Base-by-base conservation (phyloP, 2,888 invertebrate genomes). In the Baronia brevicornis region DNA sequence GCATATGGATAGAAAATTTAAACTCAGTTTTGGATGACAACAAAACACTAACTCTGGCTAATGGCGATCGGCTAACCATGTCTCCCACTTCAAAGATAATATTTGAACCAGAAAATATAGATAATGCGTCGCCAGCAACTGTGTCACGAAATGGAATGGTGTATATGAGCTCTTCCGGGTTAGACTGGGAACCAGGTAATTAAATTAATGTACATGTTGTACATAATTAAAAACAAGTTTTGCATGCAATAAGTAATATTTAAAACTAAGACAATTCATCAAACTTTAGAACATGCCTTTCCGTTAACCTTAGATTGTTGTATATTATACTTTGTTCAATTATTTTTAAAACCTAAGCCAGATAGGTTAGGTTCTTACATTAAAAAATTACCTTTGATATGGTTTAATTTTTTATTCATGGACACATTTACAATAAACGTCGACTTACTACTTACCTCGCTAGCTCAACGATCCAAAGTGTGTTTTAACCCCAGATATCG, bases 1-100 rank as follows among this genome's bases (percentile, higher is more conserved):
- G 96, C 51, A 96, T 97, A 48, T 98, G 98, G 98, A 98, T 98
- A 49, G 98, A 98, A 72, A 98, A 98, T 75, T 87, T 98, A 45
- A 98, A 98, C 71, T 97, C 97, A 0, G 98, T 98, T 0, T 82
- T 98, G 28, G 98, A 98, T 69, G 98, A 98, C 56, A 98, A 98
- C 62, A 96, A 95, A 79, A 97, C 96, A 0, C 75, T 98, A 46
- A 98, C 97, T 0, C 73, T 98, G 47, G 97, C 97, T 3, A 98
- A 98, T 59, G 96, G 98, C 3, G 98, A 98, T 79, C 89, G 98
- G 15, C 86, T 98, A 31, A 91, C 95, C 0, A 98, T 98, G 97
- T 91, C 97, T 0, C 91, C 95, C 0, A 93, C 92, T 5, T 96
- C 96, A 36, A 98, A 98, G 79, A 94, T 98, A 33, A 94, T 98